Percentiles rank a stretch among this genome's conserved stretches.
Conservation (phyloP, 2,113 vertebrate species). For the Anguilla japonica region DNA sequence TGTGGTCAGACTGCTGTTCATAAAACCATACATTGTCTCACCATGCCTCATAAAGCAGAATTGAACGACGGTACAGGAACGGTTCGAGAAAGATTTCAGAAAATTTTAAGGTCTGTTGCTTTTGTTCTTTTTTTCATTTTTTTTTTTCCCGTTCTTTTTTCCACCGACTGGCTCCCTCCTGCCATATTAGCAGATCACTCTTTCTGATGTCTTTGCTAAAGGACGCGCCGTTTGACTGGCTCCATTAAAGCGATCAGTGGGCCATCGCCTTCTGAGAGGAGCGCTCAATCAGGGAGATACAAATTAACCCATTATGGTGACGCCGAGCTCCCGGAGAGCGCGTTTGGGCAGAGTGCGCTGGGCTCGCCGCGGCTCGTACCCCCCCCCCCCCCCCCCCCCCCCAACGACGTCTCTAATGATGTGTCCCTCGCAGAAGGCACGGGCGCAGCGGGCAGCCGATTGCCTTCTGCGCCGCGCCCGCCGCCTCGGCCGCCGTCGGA, state of each 20-base stretch:
- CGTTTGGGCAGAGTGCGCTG: slow-evolving; percentile 40
- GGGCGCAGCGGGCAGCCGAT: slow-evolving; percentile 37
- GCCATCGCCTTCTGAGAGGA: slow-evolving; percentile 41
- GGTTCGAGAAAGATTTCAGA: neutral
- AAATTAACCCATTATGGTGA: slow-evolving; percentile 52
- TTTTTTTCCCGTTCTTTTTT: slow-evolving; percentile 19
- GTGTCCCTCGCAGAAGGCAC: slow-evolving; percentile 27
- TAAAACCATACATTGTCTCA: neutral
- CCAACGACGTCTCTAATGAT: slow-evolving; percentile 48
- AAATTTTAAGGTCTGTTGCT: neutral
- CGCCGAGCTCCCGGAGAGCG: slow-evolving; percentile 36
- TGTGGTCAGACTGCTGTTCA: neutral
- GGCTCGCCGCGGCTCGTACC: slow-evolving; percentile 32
- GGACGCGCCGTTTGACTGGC: slow-evolving; percentile 44
- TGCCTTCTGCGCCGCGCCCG: slow-evolving; percentile 23
- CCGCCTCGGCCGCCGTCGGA: slow-evolving; percentile 22
- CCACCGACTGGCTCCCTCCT: slow-evolving; percentile 25
- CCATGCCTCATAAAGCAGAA: neutral
- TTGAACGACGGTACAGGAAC: neutral
- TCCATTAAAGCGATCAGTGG: slow-evolving; percentile 42
- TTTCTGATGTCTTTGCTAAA: slow-evolving; percentile 43
- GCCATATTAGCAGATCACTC: slow-evolving; percentile 42
- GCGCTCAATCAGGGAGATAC: slow-evolving; percentile 35
- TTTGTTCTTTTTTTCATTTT: neutral
- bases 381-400: slow-evolving; percentile 24